These are phyloP conservation scores for Coenonympha glycerion DNA, from an alignment of 2,888 invertebrate genomes.

Conservation along the genomic window DNA sequence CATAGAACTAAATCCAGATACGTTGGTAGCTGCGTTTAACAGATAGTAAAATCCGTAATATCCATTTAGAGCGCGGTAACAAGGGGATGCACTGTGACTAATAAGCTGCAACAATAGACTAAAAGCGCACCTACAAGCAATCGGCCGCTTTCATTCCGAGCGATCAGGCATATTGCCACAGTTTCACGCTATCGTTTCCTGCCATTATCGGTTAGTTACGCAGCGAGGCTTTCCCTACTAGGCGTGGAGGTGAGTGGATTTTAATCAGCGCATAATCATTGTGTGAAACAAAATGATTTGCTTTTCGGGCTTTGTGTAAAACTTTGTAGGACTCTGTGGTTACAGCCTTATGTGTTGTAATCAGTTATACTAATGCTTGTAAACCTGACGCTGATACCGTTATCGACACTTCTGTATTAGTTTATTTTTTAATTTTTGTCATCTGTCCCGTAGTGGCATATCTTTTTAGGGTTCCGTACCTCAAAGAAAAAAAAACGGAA, in stretches of 20 bases:
- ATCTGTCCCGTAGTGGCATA: too few species aligned
- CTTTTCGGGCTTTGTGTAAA: not conserved
- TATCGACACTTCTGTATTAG: too few species aligned
- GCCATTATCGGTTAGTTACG: conserved; percentile 63
- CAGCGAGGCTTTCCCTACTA: conserved; percentile 32
- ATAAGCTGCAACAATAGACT: conserved; percentile 18
- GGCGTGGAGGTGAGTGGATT: conserved; percentile 3
- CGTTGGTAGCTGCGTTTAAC: not conserved
- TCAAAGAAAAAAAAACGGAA: too few species aligned
- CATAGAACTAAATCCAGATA: too few species aligned
- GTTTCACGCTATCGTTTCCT: conserved; percentile 65
- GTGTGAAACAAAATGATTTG: not conserved
- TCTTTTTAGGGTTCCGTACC: too few species aligned
- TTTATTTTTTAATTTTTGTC: too few species aligned
- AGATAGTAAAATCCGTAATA: not conserved
- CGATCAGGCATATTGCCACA: conserved; percentile 48
- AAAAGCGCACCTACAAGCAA: conserved; percentile 20
- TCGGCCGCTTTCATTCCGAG: conserved; percentile 26
- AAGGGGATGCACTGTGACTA: conserved; percentile 11
- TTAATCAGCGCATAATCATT: conserved; percentile 2
- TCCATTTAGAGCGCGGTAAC: not conserved
- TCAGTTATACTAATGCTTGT: too few species aligned
- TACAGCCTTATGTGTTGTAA: too few species aligned
- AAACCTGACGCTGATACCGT: too few species aligned
- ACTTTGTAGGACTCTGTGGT: not conserved